Evolutionary conservation across 2,113 vertebrate species (phyloP).

Genomic region (Menura novaehollandiae): DNA sequence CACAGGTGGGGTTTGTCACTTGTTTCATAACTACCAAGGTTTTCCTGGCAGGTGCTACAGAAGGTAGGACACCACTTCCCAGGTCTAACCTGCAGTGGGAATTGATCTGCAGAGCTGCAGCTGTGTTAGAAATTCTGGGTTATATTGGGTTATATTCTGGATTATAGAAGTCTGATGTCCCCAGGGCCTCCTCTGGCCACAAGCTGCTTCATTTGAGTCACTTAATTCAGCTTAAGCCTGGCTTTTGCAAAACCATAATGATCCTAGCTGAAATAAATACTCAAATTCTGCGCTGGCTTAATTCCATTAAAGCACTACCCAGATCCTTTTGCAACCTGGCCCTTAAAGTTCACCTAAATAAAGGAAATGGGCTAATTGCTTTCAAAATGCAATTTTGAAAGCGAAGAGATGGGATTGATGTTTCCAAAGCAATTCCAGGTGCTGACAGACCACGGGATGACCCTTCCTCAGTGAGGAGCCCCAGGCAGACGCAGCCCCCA

Average conservation of each 20-base stretch:
- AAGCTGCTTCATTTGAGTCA: constrained; percentile 28
- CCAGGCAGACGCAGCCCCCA: background rate
- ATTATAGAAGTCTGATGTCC: background rate
- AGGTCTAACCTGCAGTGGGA: background rate
- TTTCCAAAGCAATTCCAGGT: background rate
- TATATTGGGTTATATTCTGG: background rate
- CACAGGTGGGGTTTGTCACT: background rate
- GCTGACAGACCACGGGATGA: accelerated
- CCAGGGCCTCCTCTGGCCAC: background rate
- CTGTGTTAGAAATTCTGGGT: background rate
- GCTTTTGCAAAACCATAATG: constrained; percentile 17
- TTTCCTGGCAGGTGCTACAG: background rate
- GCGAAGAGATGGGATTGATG: accelerated
- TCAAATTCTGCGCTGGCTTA: background rate
- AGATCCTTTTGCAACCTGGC: background rate
- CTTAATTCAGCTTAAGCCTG: constrained; percentile 33
- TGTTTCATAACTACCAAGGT: background rate
- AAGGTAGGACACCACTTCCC: background rate
- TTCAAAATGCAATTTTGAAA: background rate
- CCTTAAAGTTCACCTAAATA: background rate
- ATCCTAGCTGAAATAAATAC: background rate
- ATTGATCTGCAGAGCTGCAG: background rate
- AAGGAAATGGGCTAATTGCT: background rate
- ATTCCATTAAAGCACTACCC: background rate
- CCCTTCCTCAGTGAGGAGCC: background rate